These are phyloP conservation scores for Laticauda laticaudata DNA, from an alignment of 2,113 vertebrate species.

Conservation along the genomic window DNA sequence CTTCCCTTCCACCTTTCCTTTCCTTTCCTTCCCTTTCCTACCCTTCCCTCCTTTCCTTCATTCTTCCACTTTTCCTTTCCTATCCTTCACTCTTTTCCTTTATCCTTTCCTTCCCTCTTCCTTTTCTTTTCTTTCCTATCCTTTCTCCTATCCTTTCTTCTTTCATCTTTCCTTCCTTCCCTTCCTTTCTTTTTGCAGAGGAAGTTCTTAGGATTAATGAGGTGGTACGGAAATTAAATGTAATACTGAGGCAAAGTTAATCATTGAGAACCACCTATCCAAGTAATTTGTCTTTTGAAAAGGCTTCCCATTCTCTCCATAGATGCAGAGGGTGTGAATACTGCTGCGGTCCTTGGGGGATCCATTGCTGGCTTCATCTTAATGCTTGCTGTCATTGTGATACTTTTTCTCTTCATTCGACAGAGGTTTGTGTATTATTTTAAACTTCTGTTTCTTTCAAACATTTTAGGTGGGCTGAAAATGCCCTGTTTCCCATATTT, in stretches of 20 bases:
- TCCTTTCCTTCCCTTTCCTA: no score
- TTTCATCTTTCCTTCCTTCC: no score
- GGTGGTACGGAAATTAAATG: not conserved
- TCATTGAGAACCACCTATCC: not conserved
- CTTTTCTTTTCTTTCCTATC: no score
- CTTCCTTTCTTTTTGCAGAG: no score
- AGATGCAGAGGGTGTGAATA: conserved; percentile 63
- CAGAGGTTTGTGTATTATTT: conserved; percentile 69
- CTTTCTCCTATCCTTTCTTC: no score
- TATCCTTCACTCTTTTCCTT: no score
- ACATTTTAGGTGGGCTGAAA: no score
- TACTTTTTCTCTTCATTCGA: conserved; percentile 71
- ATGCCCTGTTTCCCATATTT: not conserved
- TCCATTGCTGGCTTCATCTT: conserved; percentile 54
- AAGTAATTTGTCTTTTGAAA: not conserved
- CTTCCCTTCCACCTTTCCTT: no score
- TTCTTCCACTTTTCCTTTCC: no score
- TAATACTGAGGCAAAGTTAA: not conserved
- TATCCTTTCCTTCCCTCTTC: no score
- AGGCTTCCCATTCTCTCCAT: accelerated
- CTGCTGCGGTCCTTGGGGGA: conserved; percentile 69
- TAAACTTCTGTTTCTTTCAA: not conserved
- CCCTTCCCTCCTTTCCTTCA: no score
- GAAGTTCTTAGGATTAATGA: no score
- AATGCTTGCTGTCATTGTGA: conserved; percentile 70